Base-by-base conservation (phyloP, 2,113 vertebrate species). In the Dasyurus viverrinus region DNA sequence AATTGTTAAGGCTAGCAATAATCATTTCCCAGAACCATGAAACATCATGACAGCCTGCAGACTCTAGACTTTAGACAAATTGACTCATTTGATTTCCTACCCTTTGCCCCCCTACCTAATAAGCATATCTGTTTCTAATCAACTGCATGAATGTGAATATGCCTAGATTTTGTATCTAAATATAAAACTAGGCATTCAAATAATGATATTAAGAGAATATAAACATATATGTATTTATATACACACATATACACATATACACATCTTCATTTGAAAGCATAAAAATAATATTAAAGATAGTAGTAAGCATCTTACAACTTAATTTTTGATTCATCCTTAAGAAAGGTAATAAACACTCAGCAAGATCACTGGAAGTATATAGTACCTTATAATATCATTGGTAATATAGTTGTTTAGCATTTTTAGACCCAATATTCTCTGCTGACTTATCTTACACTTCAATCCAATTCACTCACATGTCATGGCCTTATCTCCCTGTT, bases 1-100 rank as follows among this genome's bases (percentile, higher is more conserved):
- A 30, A 91, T 93, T 89, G 22, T 93, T 36, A 84, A 25, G 54
- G 54, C 96, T 84, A 94, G 54, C 94, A 96, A 93, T 22, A 54
- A n/a, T 19, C 68, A 42, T 42, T 84, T 84, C n/a, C 68, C 68
- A 84, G 42, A 42, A 84, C 19, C 19, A 42, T 42, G 36, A 42
- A 84, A 84, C n/a, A 23, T 19, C 36, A 84, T 42, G 68, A 42
- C 7, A 84, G 42, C 19, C 19, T 84, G 36, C 0, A 84, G 23
- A 84, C 9, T 60, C 27, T 3, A 68, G 16, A 84, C 36, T 84
- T n/a, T n/a, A n/a, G n/a, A n/a, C n/a, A n/a, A 16, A 42, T 23
- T 84, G 36, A 42, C 36, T 42, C n/a, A 84, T 23, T 42, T 84
- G n/a, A 84, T 84, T 84, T 8, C n/a, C 36, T 23, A 42, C 0